Percentiles rank a stretch among this genome's conserved stretches.
These are phyloP conservation scores for Xylophagus ater DNA, from an alignment of 2,888 invertebrate species.

Conservation along the genomic window DNA sequence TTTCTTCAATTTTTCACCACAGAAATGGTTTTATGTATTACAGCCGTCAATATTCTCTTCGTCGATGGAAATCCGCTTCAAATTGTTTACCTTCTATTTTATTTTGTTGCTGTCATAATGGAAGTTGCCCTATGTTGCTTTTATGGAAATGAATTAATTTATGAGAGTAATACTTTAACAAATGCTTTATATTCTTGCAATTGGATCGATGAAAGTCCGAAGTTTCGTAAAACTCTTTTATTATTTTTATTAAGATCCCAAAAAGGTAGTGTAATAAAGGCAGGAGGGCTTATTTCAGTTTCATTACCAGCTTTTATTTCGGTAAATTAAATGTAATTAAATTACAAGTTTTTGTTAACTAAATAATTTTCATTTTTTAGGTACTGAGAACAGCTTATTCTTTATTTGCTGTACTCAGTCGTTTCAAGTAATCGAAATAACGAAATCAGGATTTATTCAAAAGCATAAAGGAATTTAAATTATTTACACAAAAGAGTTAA, in stretches of 20 bases:
- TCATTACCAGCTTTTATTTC: slow-evolving; percentile 43
- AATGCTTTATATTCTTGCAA: slow-evolving; percentile 43
- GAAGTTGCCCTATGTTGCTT: slow-evolving; percentile 46
- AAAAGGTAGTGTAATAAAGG: slow-evolving; percentile 41
- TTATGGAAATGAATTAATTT: slow-evolving; percentile 44
- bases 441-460: too few relatives aligned
- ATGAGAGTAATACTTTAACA: slow-evolving; percentile 41
- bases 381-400: slow-evolving; percentile 8
- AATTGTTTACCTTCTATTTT: neutral
- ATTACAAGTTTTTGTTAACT: neutral
- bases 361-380: slow-evolving; percentile 1
- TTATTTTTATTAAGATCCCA: slow-evolving; percentile 45
- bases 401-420: slow-evolving; percentile 7
- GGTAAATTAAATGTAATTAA: slow-evolving; percentile 28
- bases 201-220: slow-evolving; percentile 43
- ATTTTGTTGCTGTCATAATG: slow-evolving; percentile 41
- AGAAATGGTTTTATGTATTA: slow-evolving; percentile 32
- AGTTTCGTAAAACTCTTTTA: slow-evolving; percentile 38
- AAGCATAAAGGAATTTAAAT: too few relatives aligned
- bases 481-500: too few relatives aligned
- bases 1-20: slow-evolving; percentile 46
- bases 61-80: slow-evolving; percentile 24
- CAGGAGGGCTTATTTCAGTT: slow-evolving; percentile 44
- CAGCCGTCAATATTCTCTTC: slow-evolving; percentile 41
- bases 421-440: neutral